Percentiles rank a stretch among this genome's conserved stretches.
phyloP scores from a whole-genome alignment of 2,113 vertebrate species.

The Catharus fuscescens region DNA sequence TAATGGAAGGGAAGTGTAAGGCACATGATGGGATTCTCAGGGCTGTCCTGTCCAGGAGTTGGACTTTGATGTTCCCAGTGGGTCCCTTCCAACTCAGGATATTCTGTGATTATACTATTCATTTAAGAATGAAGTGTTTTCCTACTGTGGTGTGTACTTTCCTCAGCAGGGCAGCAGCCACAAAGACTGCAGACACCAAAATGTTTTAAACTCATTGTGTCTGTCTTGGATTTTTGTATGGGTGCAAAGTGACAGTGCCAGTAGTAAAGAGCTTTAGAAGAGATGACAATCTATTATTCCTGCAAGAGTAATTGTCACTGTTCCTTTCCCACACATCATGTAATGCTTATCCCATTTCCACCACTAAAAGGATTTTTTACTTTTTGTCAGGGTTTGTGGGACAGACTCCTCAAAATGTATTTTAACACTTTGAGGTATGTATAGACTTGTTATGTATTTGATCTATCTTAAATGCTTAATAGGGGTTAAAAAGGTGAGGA shows the following conservation, averaged over 20 bases:
- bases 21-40: not conserved
- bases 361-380: not conserved
- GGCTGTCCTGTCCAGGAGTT: not conserved
- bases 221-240: not conserved
- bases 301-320: not conserved
- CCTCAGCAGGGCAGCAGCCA: not conserved
- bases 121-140: not conserved
- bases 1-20: not conserved
- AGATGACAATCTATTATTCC: not conserved
- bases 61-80: not conserved
- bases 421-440: not conserved
- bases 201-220: not conserved
- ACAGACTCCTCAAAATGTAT: not conserved
- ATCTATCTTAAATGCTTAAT: not conserved
- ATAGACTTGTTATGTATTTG: not conserved
- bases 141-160: rapidly evolving
- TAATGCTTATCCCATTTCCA: not conserved
- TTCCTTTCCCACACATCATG: not conserved
- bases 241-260: not conserved
- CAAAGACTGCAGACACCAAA: not conserved
- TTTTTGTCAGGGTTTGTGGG: rapidly evolving
- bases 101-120: not conserved
- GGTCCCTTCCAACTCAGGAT: not conserved
- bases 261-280: not conserved
- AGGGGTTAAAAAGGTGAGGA: not conserved